These are phyloP conservation scores for Cremastobaeus sp. DNA, from an alignment of 2,888 invertebrate genomes.

Conservation along the genomic window DNA sequence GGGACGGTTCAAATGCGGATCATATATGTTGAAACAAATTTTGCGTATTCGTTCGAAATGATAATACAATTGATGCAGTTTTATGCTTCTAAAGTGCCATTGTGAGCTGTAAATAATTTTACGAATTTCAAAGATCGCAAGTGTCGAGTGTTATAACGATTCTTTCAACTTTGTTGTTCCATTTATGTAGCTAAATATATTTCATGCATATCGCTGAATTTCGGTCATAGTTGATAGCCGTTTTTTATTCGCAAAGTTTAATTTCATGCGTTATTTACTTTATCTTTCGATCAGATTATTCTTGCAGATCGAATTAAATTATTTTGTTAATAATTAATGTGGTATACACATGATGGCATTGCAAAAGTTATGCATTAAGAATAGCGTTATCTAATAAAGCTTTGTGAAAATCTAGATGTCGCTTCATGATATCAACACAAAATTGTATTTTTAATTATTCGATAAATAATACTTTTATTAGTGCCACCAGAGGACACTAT, in stretches of 20 bases:
- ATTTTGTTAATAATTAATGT: conserved; percentile 8
- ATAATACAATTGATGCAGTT: conserved; percentile 55
- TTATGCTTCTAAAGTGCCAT: conserved; percentile 59
- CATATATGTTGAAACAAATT: conserved; percentile 34
- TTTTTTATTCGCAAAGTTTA: conserved; percentile 51
- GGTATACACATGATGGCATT: conserved; percentile 29
- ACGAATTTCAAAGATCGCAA: conserved; percentile 51
- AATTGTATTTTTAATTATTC: conserved; percentile 58
- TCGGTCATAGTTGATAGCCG: conserved; percentile 23
- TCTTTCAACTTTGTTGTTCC: conserved; percentile 46
- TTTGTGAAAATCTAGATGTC: conserved; percentile 58
- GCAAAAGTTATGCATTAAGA: conserved; percentile 35
- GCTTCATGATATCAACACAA: conserved; percentile 57
- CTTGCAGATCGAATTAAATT: conserved; percentile 45
- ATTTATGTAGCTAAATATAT: conserved; percentile 48
- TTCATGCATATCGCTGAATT: conserved; percentile 17
- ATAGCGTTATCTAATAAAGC: conserved; percentile 54
- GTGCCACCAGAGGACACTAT: conserved; percentile 46
- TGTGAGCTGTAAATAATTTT: conserved; percentile 59
- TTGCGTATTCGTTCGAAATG: conserved; percentile 47
- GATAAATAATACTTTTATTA: conserved; percentile 54
- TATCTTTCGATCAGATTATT: conserved; percentile 20
- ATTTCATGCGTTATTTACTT: conserved; percentile 45
- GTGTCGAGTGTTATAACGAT: conserved; percentile 44
- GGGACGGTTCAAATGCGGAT: conserved; percentile 25